Evolutionary conservation across 2,888 invertebrate genomes (phyloP), one percentile per base, ranked within the genome.

Genomic region (Calameuta idolon): DNA sequence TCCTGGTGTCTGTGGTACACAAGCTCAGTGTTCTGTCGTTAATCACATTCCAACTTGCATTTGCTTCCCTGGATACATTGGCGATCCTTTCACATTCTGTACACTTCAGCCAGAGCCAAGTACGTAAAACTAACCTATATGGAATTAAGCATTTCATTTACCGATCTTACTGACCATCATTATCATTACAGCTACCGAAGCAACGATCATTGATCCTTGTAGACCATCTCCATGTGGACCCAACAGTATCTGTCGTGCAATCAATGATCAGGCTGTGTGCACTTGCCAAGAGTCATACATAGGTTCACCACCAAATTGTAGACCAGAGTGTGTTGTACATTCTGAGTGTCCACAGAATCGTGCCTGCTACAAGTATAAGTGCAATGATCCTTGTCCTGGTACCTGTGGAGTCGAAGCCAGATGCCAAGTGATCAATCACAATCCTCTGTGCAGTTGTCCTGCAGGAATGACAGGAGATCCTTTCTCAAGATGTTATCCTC

Each of bases 31-130:
- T 89, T 94, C 94, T 73, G 97, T 97, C 4, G 94, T 96, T 23
- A 97, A 97, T 89, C 97, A 98, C 89, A 94, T 96, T 73, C 97
- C 97, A n/a, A 95, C 95, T 74, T 97, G 97, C 89, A 95, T 95
- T 11, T 97, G 97, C 87, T 89, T 94, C 30, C 93, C 94, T 83
- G 95, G 95, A 74, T 95, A 93, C 88, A 93, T 94, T 69, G 97
- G 97, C 75, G 95, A 97, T 93, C 96, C 97, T 11, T 95, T 95
- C 89, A 91, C 92, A 9, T 89, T 90, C 76, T 95, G 95, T 84
- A 89, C 87, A 76, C 87, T 89, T 76, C 87, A 89, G 84, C 90
- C 89, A 77, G 87, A 89, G 73, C 86, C 79, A 80, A 83, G 87
- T 87, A 82, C 79, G 81, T 33, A 5, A 37, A 34, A 35, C 69